A percentile compares a stretch with the other conserved stretches of the same genome.
These are phyloP conservation scores for Platyscapa corneri DNA, from an alignment of 1,140 invertebrate genomes.

Conservation along the genomic window DNA sequence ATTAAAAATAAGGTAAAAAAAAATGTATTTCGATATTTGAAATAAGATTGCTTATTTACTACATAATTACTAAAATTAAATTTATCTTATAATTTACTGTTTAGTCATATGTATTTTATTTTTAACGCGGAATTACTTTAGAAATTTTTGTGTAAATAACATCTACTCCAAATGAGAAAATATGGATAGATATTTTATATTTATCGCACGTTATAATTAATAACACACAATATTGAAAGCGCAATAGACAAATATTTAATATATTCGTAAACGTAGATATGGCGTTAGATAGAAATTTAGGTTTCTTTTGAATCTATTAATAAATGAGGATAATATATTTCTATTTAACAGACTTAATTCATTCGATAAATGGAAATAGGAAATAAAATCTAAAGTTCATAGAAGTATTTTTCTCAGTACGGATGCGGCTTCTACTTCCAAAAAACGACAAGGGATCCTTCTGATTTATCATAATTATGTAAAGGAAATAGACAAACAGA, in stretches of 20 bases:
- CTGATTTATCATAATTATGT: constrained; percentile 11
- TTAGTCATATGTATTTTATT: too few relatives aligned
- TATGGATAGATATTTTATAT: too few relatives aligned
- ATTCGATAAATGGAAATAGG: background rate
- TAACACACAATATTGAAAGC: too few relatives aligned
- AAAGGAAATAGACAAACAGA: background rate
- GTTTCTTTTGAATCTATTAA: background rate
- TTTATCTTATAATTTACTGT: too few relatives aligned
- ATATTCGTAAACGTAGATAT: too few relatives aligned
- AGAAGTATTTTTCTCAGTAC: background rate
- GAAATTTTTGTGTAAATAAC: too few relatives aligned
- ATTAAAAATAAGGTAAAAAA: background rate
- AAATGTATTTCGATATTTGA: background rate
- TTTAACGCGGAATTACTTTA: too few relatives aligned
- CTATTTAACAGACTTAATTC: background rate
- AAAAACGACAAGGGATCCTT: background rate
- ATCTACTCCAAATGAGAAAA: too few relatives aligned
- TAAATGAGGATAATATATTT: background rate
- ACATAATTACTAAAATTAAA: too few relatives aligned
- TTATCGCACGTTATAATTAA: too few relatives aligned
- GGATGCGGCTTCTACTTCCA: background rate
- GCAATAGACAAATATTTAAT: too few relatives aligned
- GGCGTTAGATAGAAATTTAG: background rate
- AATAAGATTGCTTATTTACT: too few relatives aligned
- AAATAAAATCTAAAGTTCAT: background rate